Percentiles rank a stretch among this genome's conserved stretches.
These are phyloP conservation scores for Nannoperca australis DNA, from an alignment of 2,797 vertebrate genomes.

Conservation along the genomic window DNA sequence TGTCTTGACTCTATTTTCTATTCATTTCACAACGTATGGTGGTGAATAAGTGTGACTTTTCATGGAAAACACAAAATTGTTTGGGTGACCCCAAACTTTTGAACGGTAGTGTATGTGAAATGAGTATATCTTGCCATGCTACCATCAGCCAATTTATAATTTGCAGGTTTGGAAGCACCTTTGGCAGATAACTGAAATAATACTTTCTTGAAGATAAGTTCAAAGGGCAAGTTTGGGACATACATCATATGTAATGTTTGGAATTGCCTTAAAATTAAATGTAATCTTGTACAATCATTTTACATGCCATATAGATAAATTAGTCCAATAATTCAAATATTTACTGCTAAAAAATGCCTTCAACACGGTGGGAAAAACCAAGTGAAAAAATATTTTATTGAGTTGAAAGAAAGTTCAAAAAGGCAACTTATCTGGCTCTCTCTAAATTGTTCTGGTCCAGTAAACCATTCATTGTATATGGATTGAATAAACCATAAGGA, in stretches of 20 bases:
- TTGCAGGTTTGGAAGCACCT: neutral
- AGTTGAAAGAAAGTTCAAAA: slow-evolving; percentile 34
- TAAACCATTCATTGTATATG: slow-evolving; percentile 39
- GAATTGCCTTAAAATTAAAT: neutral
- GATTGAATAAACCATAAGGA: slow-evolving; percentile 32
- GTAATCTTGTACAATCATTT: neutral
- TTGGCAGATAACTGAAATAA: neutral
- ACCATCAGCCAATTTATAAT: fast-evolving
- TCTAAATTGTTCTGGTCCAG: slow-evolving; percentile 30
- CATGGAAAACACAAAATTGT: too few species aligned
- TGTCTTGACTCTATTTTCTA: too few species aligned
- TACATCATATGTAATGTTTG: neutral
- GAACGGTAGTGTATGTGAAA: too few species aligned
- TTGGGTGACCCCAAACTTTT: too few species aligned
- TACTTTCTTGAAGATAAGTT: neutral
- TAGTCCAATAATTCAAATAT: neutral
- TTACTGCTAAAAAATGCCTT: neutral
- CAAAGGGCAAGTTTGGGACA: neutral
- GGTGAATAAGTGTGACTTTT: too few species aligned
- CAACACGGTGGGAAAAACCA: neutral
- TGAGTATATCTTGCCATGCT: neutral
- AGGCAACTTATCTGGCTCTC: neutral
- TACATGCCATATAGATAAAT: neutral
- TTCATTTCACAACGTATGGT: too few species aligned
- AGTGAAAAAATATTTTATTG: neutral